Evolutionary conservation across 2,797 vertebrate species (phyloP), one percentile per base, ranked within the genome.

Genomic region (Botia almorhae): DNA sequence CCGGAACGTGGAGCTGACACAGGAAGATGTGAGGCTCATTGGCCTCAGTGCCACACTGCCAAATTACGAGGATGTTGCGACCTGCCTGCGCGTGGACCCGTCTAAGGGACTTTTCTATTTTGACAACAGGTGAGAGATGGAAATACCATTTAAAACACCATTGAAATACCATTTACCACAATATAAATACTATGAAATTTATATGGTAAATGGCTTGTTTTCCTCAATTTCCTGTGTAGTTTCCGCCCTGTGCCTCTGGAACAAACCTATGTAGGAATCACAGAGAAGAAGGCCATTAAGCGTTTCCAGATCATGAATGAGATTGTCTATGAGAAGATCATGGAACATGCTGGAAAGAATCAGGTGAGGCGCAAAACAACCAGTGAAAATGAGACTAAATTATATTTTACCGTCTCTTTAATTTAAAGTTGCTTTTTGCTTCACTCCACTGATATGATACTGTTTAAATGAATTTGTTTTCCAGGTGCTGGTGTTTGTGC

Each of bases 241-340:
- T 99, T 99, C 89, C 96, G 98, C 0, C 98, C 98, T 0, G 98
- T 99, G 48, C 98, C 98, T 3, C 90, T 99, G 86, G 98, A 99
- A 85, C 98, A 99, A 89, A 99, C 97, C 0, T 99, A 99, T 0
- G 98, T 99, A 33, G 98, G 98, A 0, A 99, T 99, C 82, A 99
- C 98, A 0, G 98, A 99, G 91, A 99, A 99, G 75, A 99, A 99
- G 86, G 98, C 98, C 12, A 99, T 99, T 89, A 99, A 99, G 74
- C 96, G 98, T 69, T 99, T 99, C 90, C 98, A 99, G 91, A 99
- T 99, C 82, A 99, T 99, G 98, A 99, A 99, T 68, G 98, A 99
- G 88, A 99, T 99, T 0, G 98, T 99, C 29, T 99, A 99, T 76
- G 98, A 99, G 90, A 99, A 99, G 84, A 98, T 99, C 53, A 98